Evolutionary conservation across 2,888 invertebrate genomes (phyloP).

Genomic region (Acrobasis suavella): DNA sequence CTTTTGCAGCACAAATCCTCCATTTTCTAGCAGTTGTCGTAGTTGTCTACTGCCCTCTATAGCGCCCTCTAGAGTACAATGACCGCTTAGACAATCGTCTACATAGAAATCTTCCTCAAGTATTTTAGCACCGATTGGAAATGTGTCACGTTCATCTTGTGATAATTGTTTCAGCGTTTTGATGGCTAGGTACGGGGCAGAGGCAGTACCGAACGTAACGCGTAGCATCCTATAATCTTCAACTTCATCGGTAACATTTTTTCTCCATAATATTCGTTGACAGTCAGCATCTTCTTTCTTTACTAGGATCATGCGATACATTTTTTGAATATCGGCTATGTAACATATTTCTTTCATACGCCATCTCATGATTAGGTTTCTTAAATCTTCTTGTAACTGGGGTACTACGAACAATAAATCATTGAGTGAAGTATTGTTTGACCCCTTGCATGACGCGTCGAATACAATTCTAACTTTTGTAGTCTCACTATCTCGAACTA

Average conservation of each 20-base stretch:
- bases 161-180: constrained; percentile 16
- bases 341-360: constrained; percentile 13
- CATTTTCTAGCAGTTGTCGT: neutral
- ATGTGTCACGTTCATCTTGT: constrained; percentile 15
- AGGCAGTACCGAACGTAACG: constrained; percentile 20
- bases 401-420: constrained; percentile 16
- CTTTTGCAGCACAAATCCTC: neutral
- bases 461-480: constrained; percentile 9
- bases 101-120: constrained; percentile 1
- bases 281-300: constrained; percentile 14
- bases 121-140: constrained; percentile 15
- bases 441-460: constrained; percentile 12
- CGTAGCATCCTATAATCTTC: constrained; percentile 4
- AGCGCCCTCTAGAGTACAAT: constrained; percentile 1
- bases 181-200: constrained; percentile 19
- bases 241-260: neutral
- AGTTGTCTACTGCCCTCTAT: neutral
- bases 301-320: constrained; percentile 22
- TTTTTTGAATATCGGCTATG: constrained; percentile 21
- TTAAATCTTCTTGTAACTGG: constrained; percentile 14
- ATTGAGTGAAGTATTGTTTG: constrained; percentile 17
- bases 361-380: constrained; percentile 19
- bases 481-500: constrained; percentile 11
- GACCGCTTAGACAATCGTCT: neutral
- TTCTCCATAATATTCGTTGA: constrained; percentile 20